Conservation (phyloP, 2,888 invertebrate genomes). For the Habrosyne pyritoides region DNA sequence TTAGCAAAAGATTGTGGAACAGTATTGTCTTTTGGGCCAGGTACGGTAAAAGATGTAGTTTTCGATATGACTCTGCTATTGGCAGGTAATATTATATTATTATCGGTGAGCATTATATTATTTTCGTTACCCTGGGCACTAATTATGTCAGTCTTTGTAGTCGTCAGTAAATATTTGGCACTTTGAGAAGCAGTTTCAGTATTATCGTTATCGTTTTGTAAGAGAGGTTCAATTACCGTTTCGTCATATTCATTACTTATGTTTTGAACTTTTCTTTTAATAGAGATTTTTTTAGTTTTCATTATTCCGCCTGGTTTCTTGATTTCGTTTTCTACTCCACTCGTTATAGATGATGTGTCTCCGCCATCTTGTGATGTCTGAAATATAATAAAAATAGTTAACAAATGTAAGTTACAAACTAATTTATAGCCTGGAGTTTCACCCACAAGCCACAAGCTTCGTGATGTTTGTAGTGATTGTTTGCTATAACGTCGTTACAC, state of each 20-base stretch:
- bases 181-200: slow-evolving; percentile 53
- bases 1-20: slow-evolving; percentile 33
- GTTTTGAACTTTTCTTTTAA: slow-evolving; percentile 68
- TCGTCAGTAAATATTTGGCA: slow-evolving; percentile 69
- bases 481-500: no score
- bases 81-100: slow-evolving; percentile 34
- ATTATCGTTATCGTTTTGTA: slow-evolving; percentile 65
- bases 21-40: slow-evolving; percentile 41
- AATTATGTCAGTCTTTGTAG: slow-evolving; percentile 67
- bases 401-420: background rate
- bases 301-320: slow-evolving; percentile 70
- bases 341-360: slow-evolving; percentile 67
- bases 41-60: slow-evolving; percentile 28
- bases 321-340: slow-evolving; percentile 70
- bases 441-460: no score
- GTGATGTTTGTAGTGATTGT: no score
- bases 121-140: slow-evolving; percentile 48
- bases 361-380: slow-evolving; percentile 76
- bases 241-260: slow-evolving; percentile 71
- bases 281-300: slow-evolving; percentile 73
- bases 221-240: slow-evolving; percentile 70
- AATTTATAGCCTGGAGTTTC: no score
- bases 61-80: slow-evolving; percentile 28
- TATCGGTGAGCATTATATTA: slow-evolving; percentile 44
- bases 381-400: slow-evolving; percentile 22